A percentile compares a stretch with the other conserved stretches of the same genome.
phyloP scores from a whole-genome alignment of 2,797 vertebrate species.

The Balearica regulorum region DNA sequence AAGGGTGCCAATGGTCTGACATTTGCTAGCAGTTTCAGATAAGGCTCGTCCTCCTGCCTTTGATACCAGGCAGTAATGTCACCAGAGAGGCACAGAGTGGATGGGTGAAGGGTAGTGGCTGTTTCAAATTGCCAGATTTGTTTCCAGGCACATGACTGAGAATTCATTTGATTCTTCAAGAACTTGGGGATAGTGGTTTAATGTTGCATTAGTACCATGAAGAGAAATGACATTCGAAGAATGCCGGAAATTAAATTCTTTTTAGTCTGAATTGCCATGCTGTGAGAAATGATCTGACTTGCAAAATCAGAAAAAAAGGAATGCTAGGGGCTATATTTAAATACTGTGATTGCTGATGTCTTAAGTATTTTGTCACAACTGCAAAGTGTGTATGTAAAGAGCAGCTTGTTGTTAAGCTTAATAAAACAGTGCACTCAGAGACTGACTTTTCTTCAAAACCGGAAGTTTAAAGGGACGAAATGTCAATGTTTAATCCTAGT shows the following conservation, averaged over 20 bases:
- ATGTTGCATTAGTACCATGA: neutral
- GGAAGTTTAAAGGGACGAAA: neutral
- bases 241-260: slow-evolving; percentile 1
- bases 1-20: neutral
- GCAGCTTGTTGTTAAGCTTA: slow-evolving; percentile 8
- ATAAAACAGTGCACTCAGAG: neutral
- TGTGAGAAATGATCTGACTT: slow-evolving; percentile 16
- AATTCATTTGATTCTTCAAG: slow-evolving; percentile 14
- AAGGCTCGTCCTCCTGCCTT: neutral
- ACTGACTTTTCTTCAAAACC: neutral
- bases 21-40: neutral
- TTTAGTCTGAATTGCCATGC: neutral
- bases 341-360: neutral
- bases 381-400: neutral
- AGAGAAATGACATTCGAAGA: slow-evolving; percentile 16
- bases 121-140: neutral
- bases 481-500: neutral
- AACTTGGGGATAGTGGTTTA: neutral
- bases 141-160: neutral
- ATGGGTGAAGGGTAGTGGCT: neutral
- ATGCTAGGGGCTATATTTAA: neutral
- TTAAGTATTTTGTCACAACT: slow-evolving; percentile 2
- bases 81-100: neutral
- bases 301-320: neutral
- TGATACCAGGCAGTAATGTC: neutral